These are phyloP conservation scores for Drepana falcataria DNA, from an alignment of 2,888 invertebrate genomes.

Conservation along the genomic window DNA sequence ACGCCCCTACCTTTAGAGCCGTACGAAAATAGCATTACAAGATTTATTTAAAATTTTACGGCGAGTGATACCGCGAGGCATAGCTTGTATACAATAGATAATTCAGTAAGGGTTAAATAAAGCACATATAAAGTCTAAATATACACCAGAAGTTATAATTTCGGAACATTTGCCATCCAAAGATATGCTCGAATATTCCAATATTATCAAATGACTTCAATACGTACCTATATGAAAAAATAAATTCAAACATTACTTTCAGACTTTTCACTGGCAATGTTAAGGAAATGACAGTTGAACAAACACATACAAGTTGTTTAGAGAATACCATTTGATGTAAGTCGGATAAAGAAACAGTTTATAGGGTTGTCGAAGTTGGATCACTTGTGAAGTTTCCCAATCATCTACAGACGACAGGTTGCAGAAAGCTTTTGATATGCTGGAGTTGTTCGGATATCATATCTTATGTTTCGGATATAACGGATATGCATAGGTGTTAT, in stretches of 20 bases:
- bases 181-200: no score
- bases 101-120: no score
- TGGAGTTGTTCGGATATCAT: background rate
- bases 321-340: background rate
- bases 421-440: background rate
- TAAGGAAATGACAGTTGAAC: background rate
- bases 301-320: background rate
- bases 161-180: no score
- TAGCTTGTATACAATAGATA: no score
- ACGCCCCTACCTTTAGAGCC: no score
- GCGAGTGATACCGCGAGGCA: no score
- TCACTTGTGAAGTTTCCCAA: background rate
- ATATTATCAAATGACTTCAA: background rate
- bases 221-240: background rate
- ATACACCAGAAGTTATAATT: no score
- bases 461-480: background rate
- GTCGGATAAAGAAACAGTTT: background rate
- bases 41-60: no score
- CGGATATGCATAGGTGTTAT: no score
- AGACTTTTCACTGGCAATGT: background rate
- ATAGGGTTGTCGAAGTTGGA: background rate
- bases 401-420: background rate
- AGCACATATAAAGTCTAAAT: no score
- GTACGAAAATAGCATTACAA: no score
- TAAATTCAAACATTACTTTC: background rate